phyloP scores from a whole-genome alignment of 2,888 invertebrate species.

The Scaptomyza polygonia region DNA sequence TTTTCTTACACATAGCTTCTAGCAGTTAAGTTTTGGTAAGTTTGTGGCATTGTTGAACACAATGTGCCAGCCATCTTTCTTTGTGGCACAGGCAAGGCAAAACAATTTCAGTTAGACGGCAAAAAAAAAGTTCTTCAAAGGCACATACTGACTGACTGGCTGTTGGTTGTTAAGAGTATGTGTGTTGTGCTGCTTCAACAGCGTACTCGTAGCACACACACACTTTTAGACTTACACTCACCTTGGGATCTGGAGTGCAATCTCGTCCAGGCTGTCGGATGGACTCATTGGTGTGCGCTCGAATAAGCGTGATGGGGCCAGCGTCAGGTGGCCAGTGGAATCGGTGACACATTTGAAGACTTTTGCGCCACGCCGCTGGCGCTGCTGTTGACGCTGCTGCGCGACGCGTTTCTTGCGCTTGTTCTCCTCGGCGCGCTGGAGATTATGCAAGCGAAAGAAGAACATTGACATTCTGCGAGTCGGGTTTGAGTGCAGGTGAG shows the following conservation, averaged over 20 bases:
- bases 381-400: constrained; percentile 84
- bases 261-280: constrained; percentile 95
- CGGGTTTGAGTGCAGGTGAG: constrained; percentile 9
- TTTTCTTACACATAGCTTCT: constrained; percentile 16
- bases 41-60: constrained; percentile 8
- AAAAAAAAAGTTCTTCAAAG: constrained; percentile 41
- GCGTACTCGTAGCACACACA: constrained; percentile 12
- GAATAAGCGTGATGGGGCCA: constrained; percentile 92
- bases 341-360: constrained; percentile 85
- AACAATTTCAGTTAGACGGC: constrained; percentile 37
- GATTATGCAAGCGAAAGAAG: constrained; percentile 97
- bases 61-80: constrained; percentile 5
- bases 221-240: constrained; percentile 83
- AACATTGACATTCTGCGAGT: constrained; percentile 93
- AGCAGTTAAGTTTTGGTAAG: constrained; percentile 9
- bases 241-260: constrained; percentile 97
- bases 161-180: constrained; percentile 1
- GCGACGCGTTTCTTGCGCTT: constrained; percentile 87
- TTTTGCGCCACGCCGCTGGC: constrained; percentile 86
- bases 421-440: constrained; percentile 93
- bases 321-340: constrained; percentile 86
- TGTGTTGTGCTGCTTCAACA: constrained; percentile 26
- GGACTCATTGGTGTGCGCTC: constrained; percentile 93
- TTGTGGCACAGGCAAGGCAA: constrained; percentile 28
- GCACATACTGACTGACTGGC: constrained; percentile 6